phyloP scores from a whole-genome alignment of 1,140 invertebrate species.

The Pararge aegeria region DNA sequence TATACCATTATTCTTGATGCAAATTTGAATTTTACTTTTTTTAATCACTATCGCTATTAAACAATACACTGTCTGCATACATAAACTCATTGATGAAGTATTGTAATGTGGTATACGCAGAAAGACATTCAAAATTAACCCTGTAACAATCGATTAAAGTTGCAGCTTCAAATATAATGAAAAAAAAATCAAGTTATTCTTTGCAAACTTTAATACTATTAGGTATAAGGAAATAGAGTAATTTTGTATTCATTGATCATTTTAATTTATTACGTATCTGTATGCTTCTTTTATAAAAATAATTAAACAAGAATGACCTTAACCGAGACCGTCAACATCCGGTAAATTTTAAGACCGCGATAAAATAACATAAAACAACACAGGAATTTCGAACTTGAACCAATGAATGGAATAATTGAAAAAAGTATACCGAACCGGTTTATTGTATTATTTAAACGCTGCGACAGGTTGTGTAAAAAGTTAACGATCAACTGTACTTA shows the following conservation, averaged over 20 bases:
- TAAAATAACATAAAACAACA: conserved; percentile 28
- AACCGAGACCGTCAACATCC: conserved; percentile 27
- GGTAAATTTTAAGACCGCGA: conserved; percentile 21
- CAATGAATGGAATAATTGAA: conserved; percentile 35
- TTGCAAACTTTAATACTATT: not conserved
- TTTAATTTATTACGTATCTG: not conserved
- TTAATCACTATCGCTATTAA: too few relatives aligned
- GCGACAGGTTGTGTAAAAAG: conserved; percentile 17
- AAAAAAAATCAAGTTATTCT: too few relatives aligned
- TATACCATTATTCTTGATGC: too few relatives aligned
- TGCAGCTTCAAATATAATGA: too few relatives aligned
- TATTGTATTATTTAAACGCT: conserved; percentile 22
- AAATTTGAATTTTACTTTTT: too few relatives aligned
- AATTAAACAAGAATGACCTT: conserved; percentile 20
- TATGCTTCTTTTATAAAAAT: conserved; percentile 9
- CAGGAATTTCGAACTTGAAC: conserved; percentile 31
- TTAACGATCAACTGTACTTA: conserved; percentile 2
- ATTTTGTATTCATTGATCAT: not conserved
- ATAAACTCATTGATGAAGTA: too few relatives aligned
- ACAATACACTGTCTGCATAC: too few relatives aligned
- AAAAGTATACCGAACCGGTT: conserved; percentile 31
- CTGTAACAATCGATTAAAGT: too few relatives aligned
- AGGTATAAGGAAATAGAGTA: not conserved
- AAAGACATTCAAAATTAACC: too few relatives aligned
- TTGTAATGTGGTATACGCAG: too few relatives aligned